Evolutionary conservation across 2,797 vertebrate genomes (phyloP).

Genomic region (Acridotheres tristis): DNA sequence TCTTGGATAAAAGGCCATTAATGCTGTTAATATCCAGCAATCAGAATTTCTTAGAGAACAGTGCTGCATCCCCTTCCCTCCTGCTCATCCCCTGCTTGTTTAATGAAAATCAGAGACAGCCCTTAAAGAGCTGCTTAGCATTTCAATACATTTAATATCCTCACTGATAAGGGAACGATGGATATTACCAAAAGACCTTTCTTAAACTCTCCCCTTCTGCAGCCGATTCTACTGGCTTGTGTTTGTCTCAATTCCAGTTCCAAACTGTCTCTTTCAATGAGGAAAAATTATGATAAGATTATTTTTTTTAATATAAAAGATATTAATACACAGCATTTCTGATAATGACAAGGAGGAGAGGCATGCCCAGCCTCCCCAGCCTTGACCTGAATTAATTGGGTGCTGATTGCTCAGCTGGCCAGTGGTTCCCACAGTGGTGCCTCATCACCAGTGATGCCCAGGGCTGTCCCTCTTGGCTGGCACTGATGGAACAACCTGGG

Average conservation of each 20-base stretch:
- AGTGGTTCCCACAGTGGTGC: background rate
- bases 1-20: slow-evolving; percentile 45
- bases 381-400: background rate
- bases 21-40: slow-evolving; percentile 46
- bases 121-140: slow-evolving; percentile 71
- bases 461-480: background rate
- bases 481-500: background rate
- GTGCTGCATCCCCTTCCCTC: slow-evolving; percentile 27
- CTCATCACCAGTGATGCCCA: fast-evolving
- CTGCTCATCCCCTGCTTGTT: slow-evolving; percentile 48
- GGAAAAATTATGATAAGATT: slow-evolving; percentile 61
- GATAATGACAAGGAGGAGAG: slow-evolving; percentile 5
- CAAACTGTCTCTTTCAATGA: slow-evolving; percentile 36
- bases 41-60: slow-evolving; percentile 41
- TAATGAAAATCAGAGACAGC: slow-evolving; percentile 66
- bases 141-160: slow-evolving; percentile 66
- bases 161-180: slow-evolving; percentile 66
- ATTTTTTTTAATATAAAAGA: slow-evolving; percentile 36
- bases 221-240: background rate
- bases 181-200: slow-evolving; percentile 53
- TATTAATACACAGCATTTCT: slow-evolving; percentile 40
- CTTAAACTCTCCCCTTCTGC: slow-evolving; percentile 46
- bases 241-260: slow-evolving; percentile 55
- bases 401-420: slow-evolving; percentile 4
- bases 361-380: background rate